A percentile compares a stretch with the other conserved stretches of the same genome.
These are phyloP conservation scores for Zosterops japonicus DNA, from an alignment of 2,113 vertebrate genomes.

Conservation along the genomic window DNA sequence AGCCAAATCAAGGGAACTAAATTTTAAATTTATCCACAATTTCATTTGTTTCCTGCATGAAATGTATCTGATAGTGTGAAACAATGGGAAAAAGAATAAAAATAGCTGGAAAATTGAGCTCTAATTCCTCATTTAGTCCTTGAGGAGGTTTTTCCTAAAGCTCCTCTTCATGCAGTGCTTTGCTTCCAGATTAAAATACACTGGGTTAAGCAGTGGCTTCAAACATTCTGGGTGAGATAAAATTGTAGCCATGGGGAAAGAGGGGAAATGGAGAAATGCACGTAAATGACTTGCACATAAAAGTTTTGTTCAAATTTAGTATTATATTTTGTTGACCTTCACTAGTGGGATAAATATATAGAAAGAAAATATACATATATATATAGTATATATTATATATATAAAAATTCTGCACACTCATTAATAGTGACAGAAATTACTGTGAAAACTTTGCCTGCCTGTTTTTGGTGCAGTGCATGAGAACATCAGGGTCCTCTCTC, in stretches of 20 bases:
- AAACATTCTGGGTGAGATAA: neutral
- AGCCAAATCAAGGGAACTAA: neutral
- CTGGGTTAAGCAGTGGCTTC: neutral
- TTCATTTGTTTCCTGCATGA: neutral
- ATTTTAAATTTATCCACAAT: neutral
- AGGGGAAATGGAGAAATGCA: accelerated
- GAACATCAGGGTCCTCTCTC: neutral
- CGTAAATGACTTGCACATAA: accelerated
- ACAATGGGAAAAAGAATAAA: neutral
- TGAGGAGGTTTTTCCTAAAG: neutral
- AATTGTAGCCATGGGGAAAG: neutral
- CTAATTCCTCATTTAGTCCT: neutral
- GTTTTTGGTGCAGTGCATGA: neutral
- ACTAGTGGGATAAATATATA: neutral
- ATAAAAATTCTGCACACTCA: accelerated
- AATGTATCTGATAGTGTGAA: neutral
- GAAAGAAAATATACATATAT: too few relatives aligned
- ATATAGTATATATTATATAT: too few relatives aligned
- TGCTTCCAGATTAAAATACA: neutral
- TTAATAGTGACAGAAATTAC: neutral
- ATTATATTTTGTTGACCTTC: accelerated
- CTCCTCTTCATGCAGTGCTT: neutral
- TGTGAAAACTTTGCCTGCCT: accelerated
- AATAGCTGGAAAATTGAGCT: neutral
- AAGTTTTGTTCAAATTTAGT: neutral